Evolutionary conservation across 2,797 vertebrate species (phyloP).

Genomic region (Pitangus sulphuratus): DNA sequence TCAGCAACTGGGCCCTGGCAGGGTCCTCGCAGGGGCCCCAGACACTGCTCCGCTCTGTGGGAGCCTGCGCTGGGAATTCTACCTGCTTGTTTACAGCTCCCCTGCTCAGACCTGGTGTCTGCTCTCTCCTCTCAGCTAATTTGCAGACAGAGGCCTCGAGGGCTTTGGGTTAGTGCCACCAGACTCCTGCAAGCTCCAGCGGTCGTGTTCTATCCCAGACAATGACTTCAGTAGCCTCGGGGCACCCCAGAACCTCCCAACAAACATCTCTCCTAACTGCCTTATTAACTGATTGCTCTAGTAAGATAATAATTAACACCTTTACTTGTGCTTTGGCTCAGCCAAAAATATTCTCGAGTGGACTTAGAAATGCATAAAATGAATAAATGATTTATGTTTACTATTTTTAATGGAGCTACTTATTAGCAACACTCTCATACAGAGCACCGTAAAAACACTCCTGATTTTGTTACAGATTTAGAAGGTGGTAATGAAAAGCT

Average conservation of each 20-base stretch:
- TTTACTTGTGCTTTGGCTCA: constrained; percentile 7
- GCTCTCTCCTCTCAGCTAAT: constrained; percentile 54
- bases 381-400: constrained; percentile 67
- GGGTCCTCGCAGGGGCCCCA: background rate
- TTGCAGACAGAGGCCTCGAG: constrained; percentile 45
- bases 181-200: constrained; percentile 39
- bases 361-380: constrained; percentile 60
- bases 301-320: constrained; percentile 67
- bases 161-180: constrained; percentile 60
- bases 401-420: constrained; percentile 61
- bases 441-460: constrained; percentile 1
- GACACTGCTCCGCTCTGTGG: fast-evolving
- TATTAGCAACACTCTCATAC: constrained; percentile 2
- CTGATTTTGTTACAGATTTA: constrained; percentile 21
- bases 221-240: constrained; percentile 64
- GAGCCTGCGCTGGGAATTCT: background rate
- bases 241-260: constrained; percentile 60
- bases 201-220: constrained; percentile 58
- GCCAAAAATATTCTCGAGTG: constrained; percentile 58
- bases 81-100: constrained; percentile 63
- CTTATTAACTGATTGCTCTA: constrained; percentile 66
- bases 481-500: constrained; percentile 53
- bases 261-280: constrained; percentile 63
- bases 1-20: background rate
- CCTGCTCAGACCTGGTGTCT: constrained; percentile 62